Evolutionary conservation across 2,113 vertebrate species (phyloP).

Genomic region (Phaethornis superciliosus): DNA sequence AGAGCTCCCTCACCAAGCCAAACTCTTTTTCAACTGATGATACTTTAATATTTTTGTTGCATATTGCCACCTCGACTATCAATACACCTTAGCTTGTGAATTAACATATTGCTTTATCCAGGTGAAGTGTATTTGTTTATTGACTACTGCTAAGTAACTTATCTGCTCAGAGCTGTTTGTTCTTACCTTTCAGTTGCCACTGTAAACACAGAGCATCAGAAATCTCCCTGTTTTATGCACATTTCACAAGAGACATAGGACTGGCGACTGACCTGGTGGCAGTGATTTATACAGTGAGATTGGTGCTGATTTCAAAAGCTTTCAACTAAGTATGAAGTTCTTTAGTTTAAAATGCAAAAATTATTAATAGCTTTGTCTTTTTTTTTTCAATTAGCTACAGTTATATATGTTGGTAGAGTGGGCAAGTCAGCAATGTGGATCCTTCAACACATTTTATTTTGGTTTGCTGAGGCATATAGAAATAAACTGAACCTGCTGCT

Average conservation of each 20-base stretch:
- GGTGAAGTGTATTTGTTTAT: slow-evolving; percentile 18
- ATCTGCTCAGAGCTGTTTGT: slow-evolving; percentile 1
- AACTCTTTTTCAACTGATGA: neutral
- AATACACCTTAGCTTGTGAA: neutral
- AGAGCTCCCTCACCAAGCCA: neutral
- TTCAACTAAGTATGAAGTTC: slow-evolving; percentile 46
- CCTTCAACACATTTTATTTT: slow-evolving; percentile 27
- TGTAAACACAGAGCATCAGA: neutral
- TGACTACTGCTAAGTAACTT: slow-evolving; percentile 32
- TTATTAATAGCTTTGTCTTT: slow-evolving; percentile 22
- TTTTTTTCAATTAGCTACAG: slow-evolving; percentile 30
- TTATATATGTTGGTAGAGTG: neutral
- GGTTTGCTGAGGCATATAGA: slow-evolving; percentile 39
- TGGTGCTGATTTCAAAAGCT: slow-evolving; percentile 57
- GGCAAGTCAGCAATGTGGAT: neutral
- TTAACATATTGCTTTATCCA: slow-evolving; percentile 15
- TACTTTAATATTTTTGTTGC: neutral
- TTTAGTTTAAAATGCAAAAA: slow-evolving; percentile 32
- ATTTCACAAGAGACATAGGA: slow-evolving; percentile 33
- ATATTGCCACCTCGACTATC: slow-evolving; percentile 8
- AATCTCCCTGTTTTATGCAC: neutral
- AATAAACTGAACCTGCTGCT: slow-evolving; percentile 55
- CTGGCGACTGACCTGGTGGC: slow-evolving; percentile 18
- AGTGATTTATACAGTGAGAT: slow-evolving; percentile 1
- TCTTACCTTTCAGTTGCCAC: slow-evolving; percentile 6